Percentiles rank a stretch among this genome's conserved stretches.
Evolutionary conservation across 2,888 invertebrate genomes (phyloP).

Genomic region (Ernsta delagoae): DNA sequence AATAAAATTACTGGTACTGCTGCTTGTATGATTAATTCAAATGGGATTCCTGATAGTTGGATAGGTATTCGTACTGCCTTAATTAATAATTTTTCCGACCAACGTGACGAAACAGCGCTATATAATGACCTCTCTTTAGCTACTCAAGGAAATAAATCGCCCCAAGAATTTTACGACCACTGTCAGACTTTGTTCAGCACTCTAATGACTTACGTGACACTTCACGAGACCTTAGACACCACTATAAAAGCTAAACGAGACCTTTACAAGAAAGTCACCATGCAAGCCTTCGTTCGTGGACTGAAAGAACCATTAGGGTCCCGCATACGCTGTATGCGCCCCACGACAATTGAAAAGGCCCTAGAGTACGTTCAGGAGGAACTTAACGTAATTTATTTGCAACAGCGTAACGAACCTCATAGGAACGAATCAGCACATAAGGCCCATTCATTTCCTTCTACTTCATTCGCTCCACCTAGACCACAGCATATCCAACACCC

Average conservation of each 20-base stretch:
- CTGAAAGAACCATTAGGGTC: slow-evolving; percentile 43
- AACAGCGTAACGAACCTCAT: slow-evolving; percentile 33
- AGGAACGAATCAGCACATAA: slow-evolving; percentile 5
- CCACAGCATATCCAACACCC: slow-evolving; percentile 6
- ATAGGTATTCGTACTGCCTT: slow-evolving; percentile 41
- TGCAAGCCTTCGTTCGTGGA: slow-evolving; percentile 40
- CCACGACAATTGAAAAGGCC: slow-evolving; percentile 33
- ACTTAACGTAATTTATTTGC: slow-evolving; percentile 35
- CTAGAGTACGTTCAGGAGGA: slow-evolving; percentile 40
- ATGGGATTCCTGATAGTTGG: slow-evolving; percentile 44
- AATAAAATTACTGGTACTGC: slow-evolving; percentile 44
- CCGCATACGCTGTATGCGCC: slow-evolving; percentile 42
- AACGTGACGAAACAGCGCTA: slow-evolving; percentile 45
- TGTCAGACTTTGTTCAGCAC: slow-evolving; percentile 40
- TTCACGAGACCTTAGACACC: slow-evolving; percentile 34
- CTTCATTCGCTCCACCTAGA: slow-evolving; percentile 14
- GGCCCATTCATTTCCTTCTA: slow-evolving; percentile 16
- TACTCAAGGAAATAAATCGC: slow-evolving; percentile 35
- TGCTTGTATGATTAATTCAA: slow-evolving; percentile 41
- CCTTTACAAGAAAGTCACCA: slow-evolving; percentile 39
- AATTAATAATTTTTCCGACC: slow-evolving; percentile 47
- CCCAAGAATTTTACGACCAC: slow-evolving; percentile 39
- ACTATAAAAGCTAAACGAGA: slow-evolving; percentile 38
- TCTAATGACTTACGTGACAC: slow-evolving; percentile 38
- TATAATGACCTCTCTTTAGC: slow-evolving; percentile 44